phyloP scores from a whole-genome alignment of 2,888 invertebrate genomes.

The Anaspis maculata region DNA sequence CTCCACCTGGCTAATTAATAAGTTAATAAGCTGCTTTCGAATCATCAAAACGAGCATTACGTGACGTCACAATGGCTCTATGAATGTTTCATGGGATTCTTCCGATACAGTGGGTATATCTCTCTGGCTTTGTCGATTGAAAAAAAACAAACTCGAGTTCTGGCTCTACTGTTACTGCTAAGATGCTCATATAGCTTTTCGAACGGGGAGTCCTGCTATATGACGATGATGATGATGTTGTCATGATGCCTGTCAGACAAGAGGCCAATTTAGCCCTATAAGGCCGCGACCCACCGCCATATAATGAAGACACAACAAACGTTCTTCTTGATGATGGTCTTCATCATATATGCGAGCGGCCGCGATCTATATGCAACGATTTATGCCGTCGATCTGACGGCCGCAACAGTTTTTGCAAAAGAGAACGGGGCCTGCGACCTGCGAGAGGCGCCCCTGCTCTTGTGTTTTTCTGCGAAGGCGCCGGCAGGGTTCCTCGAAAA shows the following conservation, averaged over 20 bases:
- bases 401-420: too few species aligned
- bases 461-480: too few species aligned
- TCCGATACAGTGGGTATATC: too few species aligned
- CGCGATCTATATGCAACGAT: slow-evolving; percentile 36
- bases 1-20: too few species aligned
- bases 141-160: too few species aligned
- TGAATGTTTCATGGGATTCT: slow-evolving; percentile 38
- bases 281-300: slow-evolving; percentile 35
- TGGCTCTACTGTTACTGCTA: too few species aligned
- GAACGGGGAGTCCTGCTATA: slow-evolving; percentile 36
- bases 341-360: too few species aligned
- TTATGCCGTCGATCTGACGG: slow-evolving; percentile 33
- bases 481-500: too few species aligned
- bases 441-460: too few species aligned
- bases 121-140: not conserved
- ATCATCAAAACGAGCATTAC: too few species aligned
- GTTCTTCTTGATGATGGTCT: slow-evolving; percentile 31
- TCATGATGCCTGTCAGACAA: slow-evolving; percentile 41
- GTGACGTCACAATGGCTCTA: slow-evolving; percentile 29
- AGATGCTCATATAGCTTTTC: slow-evolving; percentile 17
- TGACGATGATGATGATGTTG: slow-evolving; percentile 44
- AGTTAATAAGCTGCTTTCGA: too few species aligned
- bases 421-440: too few species aligned
- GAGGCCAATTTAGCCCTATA: slow-evolving; percentile 43
- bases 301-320: slow-evolving; percentile 45